Conservation (phyloP, 2,797 vertebrate species). For the Pseudopleuronectes americanus region DNA sequence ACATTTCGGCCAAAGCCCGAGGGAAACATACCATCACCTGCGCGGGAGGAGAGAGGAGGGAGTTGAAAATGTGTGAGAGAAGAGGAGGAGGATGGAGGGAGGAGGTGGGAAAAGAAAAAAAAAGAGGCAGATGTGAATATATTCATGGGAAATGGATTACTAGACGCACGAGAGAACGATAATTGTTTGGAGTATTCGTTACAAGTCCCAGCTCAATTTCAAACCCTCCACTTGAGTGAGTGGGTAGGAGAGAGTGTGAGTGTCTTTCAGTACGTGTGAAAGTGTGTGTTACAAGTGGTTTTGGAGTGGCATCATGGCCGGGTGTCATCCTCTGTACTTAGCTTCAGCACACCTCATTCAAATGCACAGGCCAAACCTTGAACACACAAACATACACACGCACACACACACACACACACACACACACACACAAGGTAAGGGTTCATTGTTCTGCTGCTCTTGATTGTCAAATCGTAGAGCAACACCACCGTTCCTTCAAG, state of each 20-base stretch:
- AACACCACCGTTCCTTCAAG: constrained; percentile 33
- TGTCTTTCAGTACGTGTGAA: constrained; percentile 50
- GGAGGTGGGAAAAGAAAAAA: constrained; percentile 10
- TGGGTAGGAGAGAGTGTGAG: constrained; percentile 63
- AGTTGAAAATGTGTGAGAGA: constrained; percentile 49
- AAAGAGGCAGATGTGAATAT: constrained; percentile 62
- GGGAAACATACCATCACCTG: constrained; percentile 36
- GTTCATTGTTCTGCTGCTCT: constrained; percentile 44
- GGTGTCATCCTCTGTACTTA: constrained; percentile 62
- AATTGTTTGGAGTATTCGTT: constrained; percentile 81
- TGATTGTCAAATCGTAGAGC: constrained; percentile 34
- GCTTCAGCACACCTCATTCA: constrained; percentile 45
- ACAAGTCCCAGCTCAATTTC: constrained; percentile 81
- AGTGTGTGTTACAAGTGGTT: constrained; percentile 65
- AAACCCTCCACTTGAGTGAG: constrained; percentile 76
- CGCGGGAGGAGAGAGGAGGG: constrained; percentile 23
- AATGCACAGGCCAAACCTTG: constrained; percentile 32
- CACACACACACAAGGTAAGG: not conserved
- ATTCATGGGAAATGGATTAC: constrained; percentile 76
- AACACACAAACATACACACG: not conserved
- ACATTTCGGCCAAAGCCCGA: constrained; percentile 36
- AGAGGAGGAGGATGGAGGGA: constrained; percentile 29
- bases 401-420: constrained; percentile 17
- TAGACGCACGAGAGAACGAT: constrained; percentile 66
- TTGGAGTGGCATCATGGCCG: constrained; percentile 63